Evolutionary conservation across 2,888 invertebrate species (phyloP).

Genomic region (Dicycla oo): DNA sequence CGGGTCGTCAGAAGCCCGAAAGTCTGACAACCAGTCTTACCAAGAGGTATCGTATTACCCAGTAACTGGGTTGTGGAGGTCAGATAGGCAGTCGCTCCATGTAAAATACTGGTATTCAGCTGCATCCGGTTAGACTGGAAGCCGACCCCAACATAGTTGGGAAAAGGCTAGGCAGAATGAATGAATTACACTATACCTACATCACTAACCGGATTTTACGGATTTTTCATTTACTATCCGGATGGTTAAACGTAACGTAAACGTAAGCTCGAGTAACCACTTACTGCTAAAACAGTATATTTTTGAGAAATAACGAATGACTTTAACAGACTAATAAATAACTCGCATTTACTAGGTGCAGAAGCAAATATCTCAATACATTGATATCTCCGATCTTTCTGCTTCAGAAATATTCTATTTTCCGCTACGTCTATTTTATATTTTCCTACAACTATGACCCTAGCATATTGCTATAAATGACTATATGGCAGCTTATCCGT

Average conservation of each 20-base stretch:
- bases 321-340: too few species aligned
- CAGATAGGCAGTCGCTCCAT: too few species aligned
- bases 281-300: not conserved
- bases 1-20: too few species aligned
- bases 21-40: too few species aligned
- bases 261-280: not conserved
- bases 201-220: not conserved
- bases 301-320: not conserved
- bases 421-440: slow-evolving; percentile 25
- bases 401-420: slow-evolving; percentile 35
- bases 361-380: slow-evolving; percentile 35
- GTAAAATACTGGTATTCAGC: too few species aligned
- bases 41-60: too few species aligned
- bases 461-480: slow-evolving; percentile 38
- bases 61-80: too few species aligned
- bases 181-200: not conserved
- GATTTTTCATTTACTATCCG: not conserved
- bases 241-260: not conserved
- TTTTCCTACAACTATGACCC: slow-evolving; percentile 11
- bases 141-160: too few species aligned
- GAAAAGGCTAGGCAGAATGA: too few species aligned
- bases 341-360: not conserved
- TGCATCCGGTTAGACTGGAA: too few species aligned
- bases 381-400: slow-evolving; percentile 28
- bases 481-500: slow-evolving; percentile 20